Evolutionary conservation across 2,113 vertebrate genomes (phyloP).

Genomic region (Ciconia maguari): DNA sequence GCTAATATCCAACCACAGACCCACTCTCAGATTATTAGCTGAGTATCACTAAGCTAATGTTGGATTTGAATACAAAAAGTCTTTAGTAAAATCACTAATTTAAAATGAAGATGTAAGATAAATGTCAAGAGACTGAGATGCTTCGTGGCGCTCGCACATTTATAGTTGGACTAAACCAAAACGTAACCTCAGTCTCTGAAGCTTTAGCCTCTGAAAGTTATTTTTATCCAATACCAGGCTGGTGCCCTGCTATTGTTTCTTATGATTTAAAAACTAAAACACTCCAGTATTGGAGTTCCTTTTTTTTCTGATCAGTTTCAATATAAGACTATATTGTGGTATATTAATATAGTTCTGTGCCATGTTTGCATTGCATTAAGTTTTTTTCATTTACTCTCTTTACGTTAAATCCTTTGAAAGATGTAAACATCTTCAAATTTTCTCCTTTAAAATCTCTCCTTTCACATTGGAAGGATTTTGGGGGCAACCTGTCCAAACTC

Average conservation of each 20-base stretch:
- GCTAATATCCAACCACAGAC: background rate
- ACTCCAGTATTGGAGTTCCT: background rate
- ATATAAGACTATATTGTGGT: background rate
- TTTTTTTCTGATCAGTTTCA: background rate
- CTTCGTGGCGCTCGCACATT: accelerated
- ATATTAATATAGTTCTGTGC: background rate
- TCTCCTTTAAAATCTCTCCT: background rate
- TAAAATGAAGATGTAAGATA: background rate
- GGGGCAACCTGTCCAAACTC: background rate
- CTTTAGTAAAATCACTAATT: background rate
- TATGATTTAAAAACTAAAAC: background rate
- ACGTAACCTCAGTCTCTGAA: background rate
- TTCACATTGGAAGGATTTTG: background rate
- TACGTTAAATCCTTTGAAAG: background rate
- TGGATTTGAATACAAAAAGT: background rate
- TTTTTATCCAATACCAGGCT: background rate
- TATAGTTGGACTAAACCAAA: background rate
- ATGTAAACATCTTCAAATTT: background rate
- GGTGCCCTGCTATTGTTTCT: background rate
- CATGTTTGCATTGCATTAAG: background rate
- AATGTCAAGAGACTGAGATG: background rate
- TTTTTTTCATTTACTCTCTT: background rate
- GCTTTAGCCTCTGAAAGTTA: background rate
- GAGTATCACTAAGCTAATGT: background rate
- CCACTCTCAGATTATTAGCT: background rate